Evolutionary conservation across 2,888 invertebrate species (phyloP).

Genomic region (Mycogona germanica): DNA sequence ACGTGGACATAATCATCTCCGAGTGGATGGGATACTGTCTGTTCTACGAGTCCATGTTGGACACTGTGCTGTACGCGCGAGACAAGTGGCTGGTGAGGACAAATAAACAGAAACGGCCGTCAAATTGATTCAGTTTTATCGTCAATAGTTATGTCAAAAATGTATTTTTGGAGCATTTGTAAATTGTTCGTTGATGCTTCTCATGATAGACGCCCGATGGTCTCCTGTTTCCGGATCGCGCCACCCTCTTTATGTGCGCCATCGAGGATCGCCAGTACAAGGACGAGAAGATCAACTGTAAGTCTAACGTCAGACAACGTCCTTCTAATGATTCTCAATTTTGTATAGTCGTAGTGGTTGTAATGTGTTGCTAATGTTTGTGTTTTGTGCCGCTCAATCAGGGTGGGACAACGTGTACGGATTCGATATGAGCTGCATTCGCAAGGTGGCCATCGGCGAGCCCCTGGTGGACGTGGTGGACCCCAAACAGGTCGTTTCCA

Average conservation of each 20-base stretch:
- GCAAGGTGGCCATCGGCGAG: slow-evolving; percentile 95
- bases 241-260: slow-evolving; percentile 80
- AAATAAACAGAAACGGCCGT: neutral
- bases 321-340: too few species aligned
- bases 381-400: slow-evolving; percentile 24
- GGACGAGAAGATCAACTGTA: slow-evolving; percentile 98
- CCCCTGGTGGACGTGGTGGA: slow-evolving; percentile 98
- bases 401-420: slow-evolving; percentile 99
- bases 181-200: too few species aligned
- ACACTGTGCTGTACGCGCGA: slow-evolving; percentile 94
- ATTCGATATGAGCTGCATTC: slow-evolving; percentile 98
- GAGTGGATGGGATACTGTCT: slow-evolving; percentile 79
- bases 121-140: neutral
- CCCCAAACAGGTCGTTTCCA: slow-evolving; percentile 95
- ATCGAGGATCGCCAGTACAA: slow-evolving; percentile 93
- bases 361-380: neutral
- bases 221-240: slow-evolving; percentile 82
- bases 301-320: slow-evolving; percentile 24
- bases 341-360: neutral
- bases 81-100: slow-evolving; percentile 78
- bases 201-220: slow-evolving; percentile 55
- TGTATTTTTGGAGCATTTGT: too few species aligned
- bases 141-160: neutral
- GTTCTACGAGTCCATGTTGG: slow-evolving; percentile 99
- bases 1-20: slow-evolving; percentile 81